These are phyloP conservation scores for Himantopus leucocephalus DNA, from an alignment of 2,113 vertebrate genomes.

Conservation along the genomic window DNA sequence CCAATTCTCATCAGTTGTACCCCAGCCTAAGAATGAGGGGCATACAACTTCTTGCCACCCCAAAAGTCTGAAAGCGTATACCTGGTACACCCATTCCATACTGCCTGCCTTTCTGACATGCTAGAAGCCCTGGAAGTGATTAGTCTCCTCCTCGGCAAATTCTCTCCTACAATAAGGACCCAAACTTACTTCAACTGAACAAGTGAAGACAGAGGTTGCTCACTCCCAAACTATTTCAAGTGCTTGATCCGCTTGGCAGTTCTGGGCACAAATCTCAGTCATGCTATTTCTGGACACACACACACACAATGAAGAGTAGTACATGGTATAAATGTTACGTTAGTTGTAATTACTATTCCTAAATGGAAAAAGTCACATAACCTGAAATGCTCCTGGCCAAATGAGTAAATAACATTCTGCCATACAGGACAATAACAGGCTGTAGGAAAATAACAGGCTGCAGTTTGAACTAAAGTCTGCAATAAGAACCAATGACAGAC, in stretches of 20 bases:
- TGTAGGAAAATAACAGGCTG: background rate
- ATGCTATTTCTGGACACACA: background rate
- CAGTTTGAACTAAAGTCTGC: background rate
- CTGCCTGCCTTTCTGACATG: background rate
- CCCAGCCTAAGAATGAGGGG: background rate
- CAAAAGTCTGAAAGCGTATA: background rate
- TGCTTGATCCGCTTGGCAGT: background rate
- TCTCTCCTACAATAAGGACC: background rate
- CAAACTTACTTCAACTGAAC: background rate
- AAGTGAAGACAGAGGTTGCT: background rate
- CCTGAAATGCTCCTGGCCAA: background rate
- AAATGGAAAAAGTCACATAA: background rate
- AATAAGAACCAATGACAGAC: background rate
- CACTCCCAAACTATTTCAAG: background rate
- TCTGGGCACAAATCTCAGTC: background rate
- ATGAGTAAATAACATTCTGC: background rate
- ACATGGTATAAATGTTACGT: accelerated
- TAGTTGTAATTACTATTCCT: background rate
- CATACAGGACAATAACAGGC: background rate
- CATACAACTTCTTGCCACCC: background rate
- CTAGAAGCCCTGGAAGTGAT: background rate
- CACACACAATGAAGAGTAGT: background rate
- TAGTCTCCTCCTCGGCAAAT: background rate
- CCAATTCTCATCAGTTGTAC: background rate
- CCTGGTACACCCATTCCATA: background rate